Evolutionary conservation across 2,888 invertebrate genomes (phyloP).

Genomic region (Schrankia costaestrigalis): DNA sequence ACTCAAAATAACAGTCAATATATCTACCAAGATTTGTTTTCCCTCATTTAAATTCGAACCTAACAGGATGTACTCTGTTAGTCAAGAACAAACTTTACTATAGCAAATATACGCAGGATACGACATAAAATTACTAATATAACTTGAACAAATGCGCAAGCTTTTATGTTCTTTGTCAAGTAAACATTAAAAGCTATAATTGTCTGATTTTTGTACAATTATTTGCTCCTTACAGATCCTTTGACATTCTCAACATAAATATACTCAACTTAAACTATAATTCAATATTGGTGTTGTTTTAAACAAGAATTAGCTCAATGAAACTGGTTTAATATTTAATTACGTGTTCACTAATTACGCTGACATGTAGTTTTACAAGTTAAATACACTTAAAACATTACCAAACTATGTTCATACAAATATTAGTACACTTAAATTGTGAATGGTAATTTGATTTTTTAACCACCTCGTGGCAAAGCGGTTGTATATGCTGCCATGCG

Average conservation of each 20-base stretch:
- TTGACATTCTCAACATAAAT: background rate
- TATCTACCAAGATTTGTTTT: too few species aligned
- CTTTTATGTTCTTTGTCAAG: conserved; percentile 9
- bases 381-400: conserved; percentile 4
- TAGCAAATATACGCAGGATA: conserved; percentile 18
- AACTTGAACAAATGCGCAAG: background rate
- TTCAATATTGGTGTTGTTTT: conserved; percentile 13
- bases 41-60: conserved; percentile 35
- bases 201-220: background rate
- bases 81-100: conserved; percentile 21
- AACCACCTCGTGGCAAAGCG: too few species aligned
- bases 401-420: background rate
- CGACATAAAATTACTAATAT: conserved; percentile 9
- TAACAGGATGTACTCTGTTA: conserved; percentile 55
- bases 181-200: conserved; percentile 11
- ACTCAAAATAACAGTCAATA: too few species aligned
- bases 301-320: background rate
- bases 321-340: conserved; percentile 5
- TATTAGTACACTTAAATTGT: too few species aligned
- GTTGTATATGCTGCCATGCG: too few species aligned
- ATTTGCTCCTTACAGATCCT: background rate
- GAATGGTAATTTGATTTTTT: too few species aligned
- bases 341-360: conserved; percentile 7
- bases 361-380: background rate
- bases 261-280: background rate